Evolutionary conservation across 2,888 invertebrate genomes (phyloP), one percentile per base, ranked within the genome.

Genomic region (Ichneumoninae sp.): DNA sequence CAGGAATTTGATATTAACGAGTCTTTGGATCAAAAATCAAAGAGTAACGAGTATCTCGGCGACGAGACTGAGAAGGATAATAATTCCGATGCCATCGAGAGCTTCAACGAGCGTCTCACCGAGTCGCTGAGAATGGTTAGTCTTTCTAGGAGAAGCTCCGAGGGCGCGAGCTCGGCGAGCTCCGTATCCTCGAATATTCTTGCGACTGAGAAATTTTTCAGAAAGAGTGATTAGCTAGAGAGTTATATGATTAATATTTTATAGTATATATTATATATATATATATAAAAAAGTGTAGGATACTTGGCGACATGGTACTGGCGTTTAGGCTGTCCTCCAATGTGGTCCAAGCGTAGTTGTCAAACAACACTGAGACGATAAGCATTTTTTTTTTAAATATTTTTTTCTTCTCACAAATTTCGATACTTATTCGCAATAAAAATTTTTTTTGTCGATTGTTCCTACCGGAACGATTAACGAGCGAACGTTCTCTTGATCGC

Each of bases 401-500:
- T 76, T 19, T 50, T 60, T 76, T 76, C 26, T 70, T 44, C 57
- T 74, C 40, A 74, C 44, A 19, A 57, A 22, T 63, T 44, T 57
- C 50, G 50, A 65, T 71, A 66, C 63, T 74, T 76, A 75, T 40
- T 76, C 52, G 69, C 50, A 74, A 36, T 70, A 71, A 19, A 44
- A 80, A 85, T 87, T 88, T 88, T 85, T 85, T 86, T 88, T 82
- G 13, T 57, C 66, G 75, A 73, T 83, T 74, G 74, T 81, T 77
- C 80, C 60, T 68, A 44, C 81, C 77, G 83, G 83, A 70, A 82
- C 54, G 68, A 66, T 86, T 83, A 88, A 87, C 87, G 68, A 87
- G 83, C 82, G 85, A 88, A 88, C 88, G 85, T 88, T 91, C 88
- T 91, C 88, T 91, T 89, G 86, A 91, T 90, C 90, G 90, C 94